A percentile compares a stretch with the other conserved stretches of the same genome.
Conservation (phyloP, 2,888 invertebrate species). For the Ischnura elegans region DNA sequence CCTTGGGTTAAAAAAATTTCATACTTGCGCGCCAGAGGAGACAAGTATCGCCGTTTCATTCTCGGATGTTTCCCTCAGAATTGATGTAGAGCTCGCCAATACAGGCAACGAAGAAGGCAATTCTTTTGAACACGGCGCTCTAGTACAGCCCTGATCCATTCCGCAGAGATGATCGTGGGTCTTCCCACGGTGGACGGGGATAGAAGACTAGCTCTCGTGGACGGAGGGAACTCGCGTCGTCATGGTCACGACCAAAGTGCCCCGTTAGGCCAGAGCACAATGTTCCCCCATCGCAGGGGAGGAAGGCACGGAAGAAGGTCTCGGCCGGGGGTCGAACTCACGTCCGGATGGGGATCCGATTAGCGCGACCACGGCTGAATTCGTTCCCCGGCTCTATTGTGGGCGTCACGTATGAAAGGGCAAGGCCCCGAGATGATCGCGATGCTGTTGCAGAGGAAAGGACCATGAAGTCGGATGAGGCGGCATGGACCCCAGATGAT, state of each 20-base stretch:
- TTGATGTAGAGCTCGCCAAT: neutral
- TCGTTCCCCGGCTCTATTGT: neutral
- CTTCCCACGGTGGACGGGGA: neutral
- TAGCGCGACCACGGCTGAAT: neutral
- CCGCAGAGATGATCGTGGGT: neutral
- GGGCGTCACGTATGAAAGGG: neutral
- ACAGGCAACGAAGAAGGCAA: neutral
- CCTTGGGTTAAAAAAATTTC: too few relatives aligned
- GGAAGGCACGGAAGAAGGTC: neutral
- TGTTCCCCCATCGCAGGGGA: neutral
- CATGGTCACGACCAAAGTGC: constrained; percentile 4
- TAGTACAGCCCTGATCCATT: neutral
- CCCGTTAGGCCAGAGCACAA: neutral
- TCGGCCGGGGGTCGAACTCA: constrained; percentile 12
- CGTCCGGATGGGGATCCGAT: neutral
- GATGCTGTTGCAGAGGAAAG: neutral
- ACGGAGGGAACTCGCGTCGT: constrained; percentile 9
- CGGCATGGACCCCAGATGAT: too few relatives aligned
- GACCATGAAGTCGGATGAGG: neutral
- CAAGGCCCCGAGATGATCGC: neutral
- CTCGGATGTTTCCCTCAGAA: neutral
- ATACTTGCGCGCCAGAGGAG: too few relatives aligned
- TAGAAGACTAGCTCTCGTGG: neutral
- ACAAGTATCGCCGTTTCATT: too few relatives aligned
- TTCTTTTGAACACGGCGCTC: neutral